Percentiles rank a stretch among this genome's conserved stretches.
These are phyloP conservation scores for Meteorus sp. DNA, from an alignment of 1,140 invertebrate genomes.

Conservation along the genomic window DNA sequence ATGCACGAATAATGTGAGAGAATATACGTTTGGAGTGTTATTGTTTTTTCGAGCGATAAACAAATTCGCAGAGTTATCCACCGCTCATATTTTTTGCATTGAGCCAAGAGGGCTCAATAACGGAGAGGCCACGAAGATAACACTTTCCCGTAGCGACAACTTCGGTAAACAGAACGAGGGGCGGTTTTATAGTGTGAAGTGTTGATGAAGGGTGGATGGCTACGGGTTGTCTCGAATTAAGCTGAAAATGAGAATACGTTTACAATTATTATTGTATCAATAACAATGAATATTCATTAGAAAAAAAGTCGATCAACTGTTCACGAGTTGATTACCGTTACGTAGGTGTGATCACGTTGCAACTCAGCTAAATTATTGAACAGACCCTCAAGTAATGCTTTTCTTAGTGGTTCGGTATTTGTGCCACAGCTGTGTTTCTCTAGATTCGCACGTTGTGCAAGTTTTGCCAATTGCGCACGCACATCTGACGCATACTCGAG, in stretches of 20 bases:
- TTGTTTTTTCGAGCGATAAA: neutral
- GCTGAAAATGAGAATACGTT: constrained; percentile 60
- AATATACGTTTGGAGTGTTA: too few species aligned
- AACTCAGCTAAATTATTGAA: constrained; percentile 90
- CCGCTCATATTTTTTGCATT: constrained; percentile 34
- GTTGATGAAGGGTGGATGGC: constrained; percentile 84
- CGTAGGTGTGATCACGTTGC: constrained; percentile 74
- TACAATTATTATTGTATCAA: too few species aligned
- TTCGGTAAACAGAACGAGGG: constrained; percentile 87
- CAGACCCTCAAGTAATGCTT: constrained; percentile 79
- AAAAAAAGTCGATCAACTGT: too few species aligned
- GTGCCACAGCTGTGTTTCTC: constrained; percentile 73
- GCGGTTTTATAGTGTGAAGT: constrained; percentile 73
- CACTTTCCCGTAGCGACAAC: constrained; percentile 82
- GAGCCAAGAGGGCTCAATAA: constrained; percentile 77
- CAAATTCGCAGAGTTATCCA: neutral
- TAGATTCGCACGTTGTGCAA: constrained; percentile 74
- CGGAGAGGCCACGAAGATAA: constrained; percentile 77
- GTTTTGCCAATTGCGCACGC: constrained; percentile 76
- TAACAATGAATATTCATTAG: too few species aligned
- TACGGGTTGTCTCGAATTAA: constrained; percentile 68
- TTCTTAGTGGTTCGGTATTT: constrained; percentile 73
- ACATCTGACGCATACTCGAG: constrained; percentile 81
- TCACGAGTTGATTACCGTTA: constrained; percentile 64
- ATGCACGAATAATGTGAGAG: too few species aligned